Evolutionary conservation across 2,113 vertebrate genomes (phyloP).

Genomic region (Rhabdornis inornatus): DNA sequence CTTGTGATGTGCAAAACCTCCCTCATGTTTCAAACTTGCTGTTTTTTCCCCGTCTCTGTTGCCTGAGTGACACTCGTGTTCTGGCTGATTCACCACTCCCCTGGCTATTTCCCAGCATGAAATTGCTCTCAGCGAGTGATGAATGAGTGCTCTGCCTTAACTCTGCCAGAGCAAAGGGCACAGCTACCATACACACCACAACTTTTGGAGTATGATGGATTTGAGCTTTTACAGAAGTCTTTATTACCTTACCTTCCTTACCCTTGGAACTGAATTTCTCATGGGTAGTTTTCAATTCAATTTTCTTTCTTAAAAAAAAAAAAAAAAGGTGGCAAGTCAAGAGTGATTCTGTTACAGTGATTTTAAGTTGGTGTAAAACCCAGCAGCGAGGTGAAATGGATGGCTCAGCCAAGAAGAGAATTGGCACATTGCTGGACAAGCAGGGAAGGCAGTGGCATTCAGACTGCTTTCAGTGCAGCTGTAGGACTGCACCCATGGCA

Average conservation of each 20-base stretch:
- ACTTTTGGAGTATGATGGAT: background rate
- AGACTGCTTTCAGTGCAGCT: background rate
- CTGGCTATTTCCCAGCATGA: conserved; percentile 30
- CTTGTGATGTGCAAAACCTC: background rate
- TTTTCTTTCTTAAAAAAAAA: background rate
- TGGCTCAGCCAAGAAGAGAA: background rate
- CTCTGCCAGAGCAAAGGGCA: conserved; percentile 20
- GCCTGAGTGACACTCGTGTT: background rate
- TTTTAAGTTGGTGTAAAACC: background rate
- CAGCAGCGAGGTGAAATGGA: accelerated
- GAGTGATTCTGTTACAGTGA: background rate
- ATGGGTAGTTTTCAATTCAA: background rate
- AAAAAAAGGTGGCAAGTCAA: background rate
- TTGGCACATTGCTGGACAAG: background rate
- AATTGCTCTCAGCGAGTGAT: background rate
- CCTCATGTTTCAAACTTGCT: background rate
- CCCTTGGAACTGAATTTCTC: background rate
- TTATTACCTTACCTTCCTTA: background rate
- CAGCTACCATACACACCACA: background rate
- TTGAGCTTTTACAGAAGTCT: conserved; percentile 10
- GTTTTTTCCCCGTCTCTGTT: background rate
- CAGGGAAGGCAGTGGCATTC: background rate
- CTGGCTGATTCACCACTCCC: conserved; percentile 28
- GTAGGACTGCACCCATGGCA: background rate
- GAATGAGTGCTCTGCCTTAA: conserved; percentile 20